Base-by-base conservation (phyloP, 2,888 invertebrate genomes). In the Eilema depressum region DNA sequence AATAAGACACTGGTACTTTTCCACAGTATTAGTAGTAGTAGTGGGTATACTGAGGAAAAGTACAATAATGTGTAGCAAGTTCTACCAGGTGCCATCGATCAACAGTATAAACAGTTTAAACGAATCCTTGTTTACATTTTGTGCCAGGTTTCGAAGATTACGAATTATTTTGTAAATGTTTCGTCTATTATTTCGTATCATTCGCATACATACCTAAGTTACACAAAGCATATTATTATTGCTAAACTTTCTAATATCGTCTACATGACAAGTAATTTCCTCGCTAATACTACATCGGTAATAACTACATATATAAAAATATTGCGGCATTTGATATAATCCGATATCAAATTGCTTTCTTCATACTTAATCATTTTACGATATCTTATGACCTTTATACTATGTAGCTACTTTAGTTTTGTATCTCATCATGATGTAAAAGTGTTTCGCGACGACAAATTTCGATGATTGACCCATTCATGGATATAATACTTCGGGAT, bases 241-340 rank as follows among this genome's bases (percentile, higher is more conserved):
- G 20, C 17, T 17, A 25, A 63, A 17, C 25, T 10, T 63, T 8
- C 63, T 63, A 63, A 26, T 1, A 37, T 20, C 10, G 17, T 4
- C 26, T 63, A 63, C n/a, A 53, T 30, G 5, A 28, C 33, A 61
- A 53, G 63, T 41, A 71, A 53, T 64, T 79, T 41, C 53, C 37
- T 65, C 53, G 23, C 30, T 71, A 74, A 69, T 62, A 67, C 41
- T 70, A 66, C 0, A 37, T 60, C 63, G 57, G 56, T 63, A 20
- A 47, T 72, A 70, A 47, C n/a, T 37, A 37, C 11, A 1, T 72
- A 47, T 79, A 79, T 17, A 81, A 79, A 81, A 79, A 81, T 81
- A 81, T 66, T 70, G 65, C 47, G 64, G 41, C 10, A 65, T 78
- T 64, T 60, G 53, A n/a, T n/a, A 53, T 20, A n/a, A 53, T n/a